Evolutionary conservation across 2,113 vertebrate genomes (phyloP), one percentile per base, ranked within the genome.

Genomic region (Craseonycteris thonglongyai): DNA sequence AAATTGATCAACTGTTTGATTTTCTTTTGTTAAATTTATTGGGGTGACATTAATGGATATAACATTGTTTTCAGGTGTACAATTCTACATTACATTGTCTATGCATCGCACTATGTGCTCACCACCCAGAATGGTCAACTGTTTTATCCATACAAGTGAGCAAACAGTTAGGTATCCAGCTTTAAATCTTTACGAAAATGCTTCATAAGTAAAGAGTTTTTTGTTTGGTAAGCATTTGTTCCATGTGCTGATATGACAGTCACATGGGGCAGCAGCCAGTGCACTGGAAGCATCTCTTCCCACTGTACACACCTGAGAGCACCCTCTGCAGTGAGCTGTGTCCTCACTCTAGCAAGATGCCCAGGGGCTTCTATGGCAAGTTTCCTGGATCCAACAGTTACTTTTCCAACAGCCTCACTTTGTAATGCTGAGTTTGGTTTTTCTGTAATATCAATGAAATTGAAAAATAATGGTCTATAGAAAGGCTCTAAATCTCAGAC

Each of bases 301-400:
- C 28, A 18, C 24, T 0, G 49, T 11, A 54, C 33, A 54, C 13
- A 12, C 49, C 54, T 4, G 1, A 9, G 26, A 7, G 6, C 0
- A 0, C 4, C 33, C 59, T 7, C 35, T 24, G 28, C 19, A 2
- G 40, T 1, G 28, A 75, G 28, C 54, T 1, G 0, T 16, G 0
- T 9, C 30, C 68, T 42, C 10, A 9, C 18, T 12, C 6, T 0
- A 19, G 49, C 2, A 16, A 40, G 42, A 45, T 2, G 22, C 69
- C 28, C 4, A n/a, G 33, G 0, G 28, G 35, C 35, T 40, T 66
- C 47, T 18, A 56, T 9, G 7, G 9, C 5, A 10, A n/a, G 35
- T 6, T 65, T 33, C 63, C 58, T 49, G 8, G 19, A 69, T 35
- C 11, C 40, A 7, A 15, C 0, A 6, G 33, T 59, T 38, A 71